Evolutionary conservation across 1,140 invertebrate species (phyloP).

Genomic region (Drosophila grimshawi): DNA sequence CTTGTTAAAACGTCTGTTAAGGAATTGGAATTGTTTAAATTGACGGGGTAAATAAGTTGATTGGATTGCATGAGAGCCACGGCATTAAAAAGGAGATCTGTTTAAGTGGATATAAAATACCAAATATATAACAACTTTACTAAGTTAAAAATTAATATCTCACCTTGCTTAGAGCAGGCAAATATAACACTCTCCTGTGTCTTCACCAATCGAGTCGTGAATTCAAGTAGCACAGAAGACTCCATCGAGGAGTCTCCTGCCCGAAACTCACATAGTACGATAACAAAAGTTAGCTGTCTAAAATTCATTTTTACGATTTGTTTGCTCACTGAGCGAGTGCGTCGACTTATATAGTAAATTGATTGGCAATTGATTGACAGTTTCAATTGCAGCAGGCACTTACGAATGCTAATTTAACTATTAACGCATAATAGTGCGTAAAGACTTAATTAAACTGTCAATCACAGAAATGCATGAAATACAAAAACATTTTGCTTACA

Average conservation of each 20-base stretch:
- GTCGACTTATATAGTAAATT: conserved; percentile 38
- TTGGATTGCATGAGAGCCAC: conserved; percentile 44
- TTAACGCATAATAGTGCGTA: conserved; percentile 11
- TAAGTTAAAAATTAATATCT: not conserved
- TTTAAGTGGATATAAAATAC: not conserved
- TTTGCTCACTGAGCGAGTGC: not conserved
- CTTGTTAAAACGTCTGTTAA: conserved; percentile 42
- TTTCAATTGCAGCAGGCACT: conserved; percentile 43
- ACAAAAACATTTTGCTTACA: too few relatives aligned
- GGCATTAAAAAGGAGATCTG: conserved; percentile 28
- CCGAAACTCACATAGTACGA: not conserved
- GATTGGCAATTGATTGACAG: conserved; percentile 57
- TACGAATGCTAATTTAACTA: conserved; percentile 35
- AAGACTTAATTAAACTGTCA: conserved; percentile 8
- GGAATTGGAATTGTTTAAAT: conserved; percentile 37
- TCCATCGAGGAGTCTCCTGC: conserved; percentile 37
- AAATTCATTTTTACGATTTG: conserved; percentile 36
- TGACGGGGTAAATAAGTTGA: conserved; percentile 52
- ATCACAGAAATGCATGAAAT: not conserved
- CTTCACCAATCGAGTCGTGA: conserved; percentile 43
- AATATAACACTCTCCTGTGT: conserved; percentile 54
- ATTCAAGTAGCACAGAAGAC: conserved; percentile 41
- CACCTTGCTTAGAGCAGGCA: conserved; percentile 55
- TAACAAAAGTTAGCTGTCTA: conserved; percentile 2
- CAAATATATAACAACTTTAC: not conserved